Evolutionary conservation across 2,888 invertebrate genomes (phyloP), one percentile per base, ranked within the genome.

Genomic region (Sphaerolaimus hirsutus): DNA sequence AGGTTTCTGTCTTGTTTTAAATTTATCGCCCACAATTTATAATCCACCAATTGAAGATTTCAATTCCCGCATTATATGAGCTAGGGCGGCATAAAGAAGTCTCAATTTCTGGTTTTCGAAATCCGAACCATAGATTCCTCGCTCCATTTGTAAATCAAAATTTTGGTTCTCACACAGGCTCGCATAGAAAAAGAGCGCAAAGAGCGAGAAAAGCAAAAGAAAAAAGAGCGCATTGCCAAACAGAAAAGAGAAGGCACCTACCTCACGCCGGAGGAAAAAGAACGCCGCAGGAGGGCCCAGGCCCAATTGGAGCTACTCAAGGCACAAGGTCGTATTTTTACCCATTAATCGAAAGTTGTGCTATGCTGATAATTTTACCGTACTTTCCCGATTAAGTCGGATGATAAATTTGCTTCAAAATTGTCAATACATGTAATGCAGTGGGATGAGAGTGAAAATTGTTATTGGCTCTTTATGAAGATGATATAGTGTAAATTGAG

Each of bases 181-280:
- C 17, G 5, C 4, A 45, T 4, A 36, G 10, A n/a, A 63, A 78
- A 81, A 57, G 89, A 91, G 63, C 72, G 74, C 51, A 86, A 80
- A 61, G 82, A 81, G 53, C 76, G 75, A 60, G 83, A 79, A 64
- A 91, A 84, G 63, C 78, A 79, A 58, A 82, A 82, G 61, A 83
- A 87, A 67, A 84, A 83, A 60, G 87, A 87, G 61, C 74, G 81
- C 44, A 84, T 82, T 65, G 84, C 84, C 58, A 74, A 83, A 60
- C 71, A 86, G 55, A 91, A 91, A 66, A 82, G 81, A n/a, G 91
- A 91, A 68, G 93, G 93, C 2, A 91, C 86, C 67, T 71, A 86
- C 29, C 67, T 91, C 48, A 87, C 87, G 2, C 77, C 81, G 0
- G 87, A 87, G 65, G 87, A 97, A 63, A 87, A 83, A 63, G 80